phyloP scores from a whole-genome alignment of 2,113 vertebrate species.

The Antechinus flavipes region DNA sequence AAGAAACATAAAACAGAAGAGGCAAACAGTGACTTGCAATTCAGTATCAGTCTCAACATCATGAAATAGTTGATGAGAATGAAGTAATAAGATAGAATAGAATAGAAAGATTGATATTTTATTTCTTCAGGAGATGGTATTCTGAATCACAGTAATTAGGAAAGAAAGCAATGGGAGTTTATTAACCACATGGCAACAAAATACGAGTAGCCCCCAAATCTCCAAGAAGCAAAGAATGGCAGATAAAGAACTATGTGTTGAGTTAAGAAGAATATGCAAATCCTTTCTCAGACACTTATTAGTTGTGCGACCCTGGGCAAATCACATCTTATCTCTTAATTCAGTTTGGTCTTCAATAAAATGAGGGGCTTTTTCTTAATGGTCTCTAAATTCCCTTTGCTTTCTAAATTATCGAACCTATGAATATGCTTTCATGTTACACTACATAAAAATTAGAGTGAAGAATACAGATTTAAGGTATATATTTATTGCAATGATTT shows the following conservation, averaged over 20 bases:
- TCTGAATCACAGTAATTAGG: neutral
- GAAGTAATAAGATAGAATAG: neutral
- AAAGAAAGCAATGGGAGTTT: neutral
- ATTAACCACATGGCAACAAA: neutral
- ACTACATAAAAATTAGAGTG: neutral
- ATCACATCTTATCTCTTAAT: neutral
- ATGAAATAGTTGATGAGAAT: neutral
- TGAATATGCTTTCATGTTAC: neutral
- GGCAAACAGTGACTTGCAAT: neutral
- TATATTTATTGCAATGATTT: neutral
- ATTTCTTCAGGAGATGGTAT: neutral
- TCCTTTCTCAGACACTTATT: neutral
- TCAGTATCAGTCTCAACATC: neutral
- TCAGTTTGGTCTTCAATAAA: neutral
- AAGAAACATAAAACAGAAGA: neutral
- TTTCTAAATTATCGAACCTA: neutral
- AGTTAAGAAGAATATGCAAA: neutral
- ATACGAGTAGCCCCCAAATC: neutral
- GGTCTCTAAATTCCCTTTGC: neutral
- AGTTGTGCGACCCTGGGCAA: neutral
- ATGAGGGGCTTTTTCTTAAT: neutral
- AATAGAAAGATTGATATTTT: neutral
- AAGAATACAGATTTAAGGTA: neutral
- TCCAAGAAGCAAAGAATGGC: neutral
- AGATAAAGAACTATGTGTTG: neutral